These are phyloP conservation scores for Myotis davidii DNA, from an alignment of 2,113 vertebrate genomes.

Conservation along the genomic window DNA sequence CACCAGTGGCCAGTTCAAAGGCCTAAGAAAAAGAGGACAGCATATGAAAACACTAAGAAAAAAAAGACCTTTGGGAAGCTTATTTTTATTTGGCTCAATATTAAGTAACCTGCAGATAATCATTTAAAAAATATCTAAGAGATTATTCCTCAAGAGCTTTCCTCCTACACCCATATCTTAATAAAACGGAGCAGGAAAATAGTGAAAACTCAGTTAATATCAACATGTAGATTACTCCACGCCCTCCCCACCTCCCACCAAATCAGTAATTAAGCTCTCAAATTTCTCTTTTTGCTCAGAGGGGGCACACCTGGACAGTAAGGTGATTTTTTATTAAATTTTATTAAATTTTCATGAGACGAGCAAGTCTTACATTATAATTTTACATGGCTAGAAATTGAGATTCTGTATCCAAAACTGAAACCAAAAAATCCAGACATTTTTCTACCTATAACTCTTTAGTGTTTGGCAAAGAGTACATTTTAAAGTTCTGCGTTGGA, in stretches of 20 bases:
- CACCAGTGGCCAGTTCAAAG: conserved; percentile 96
- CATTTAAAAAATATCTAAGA: background rate
- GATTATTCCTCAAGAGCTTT: background rate
- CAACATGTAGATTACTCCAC: background rate
- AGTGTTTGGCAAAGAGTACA: background rate
- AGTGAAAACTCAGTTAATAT: background rate
- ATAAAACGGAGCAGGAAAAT: background rate
- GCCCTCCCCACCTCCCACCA: background rate
- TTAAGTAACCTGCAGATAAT: background rate
- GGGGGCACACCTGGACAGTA: background rate
- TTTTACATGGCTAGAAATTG: background rate
- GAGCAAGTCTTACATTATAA: background rate
- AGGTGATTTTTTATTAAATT: conserved; percentile 6
- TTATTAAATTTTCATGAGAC: conserved; percentile 9
- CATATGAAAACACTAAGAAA: background rate
- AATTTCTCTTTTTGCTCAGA: background rate
- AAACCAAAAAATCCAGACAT: background rate
- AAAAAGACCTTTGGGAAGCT: background rate
- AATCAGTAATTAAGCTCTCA: background rate
- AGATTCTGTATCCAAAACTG: background rate
- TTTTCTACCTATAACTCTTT: background rate
- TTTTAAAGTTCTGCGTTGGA: background rate
- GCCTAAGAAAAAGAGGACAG: conserved; percentile 83
- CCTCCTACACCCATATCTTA: background rate
- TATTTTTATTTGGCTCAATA: background rate